Evolutionary conservation across 2,113 vertebrate genomes (phyloP).

Genomic region (Neofelis nebulosa): DNA sequence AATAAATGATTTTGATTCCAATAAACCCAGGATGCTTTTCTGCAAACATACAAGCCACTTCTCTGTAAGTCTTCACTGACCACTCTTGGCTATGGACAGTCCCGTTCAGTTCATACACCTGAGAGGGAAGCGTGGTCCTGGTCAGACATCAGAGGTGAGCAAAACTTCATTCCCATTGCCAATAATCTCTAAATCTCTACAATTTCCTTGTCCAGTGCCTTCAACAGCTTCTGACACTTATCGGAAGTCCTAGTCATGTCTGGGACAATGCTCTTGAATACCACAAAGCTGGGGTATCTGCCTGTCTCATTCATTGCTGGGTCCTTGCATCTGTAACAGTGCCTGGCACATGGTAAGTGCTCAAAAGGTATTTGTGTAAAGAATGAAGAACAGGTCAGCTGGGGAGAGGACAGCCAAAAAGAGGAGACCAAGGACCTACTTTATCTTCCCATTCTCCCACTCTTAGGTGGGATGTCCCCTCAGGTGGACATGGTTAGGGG

Average conservation of each 20-base stretch:
- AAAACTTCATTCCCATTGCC: not conserved
- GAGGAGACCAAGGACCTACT: not conserved
- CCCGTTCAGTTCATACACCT: constrained; percentile 94
- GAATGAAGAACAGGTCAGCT: not conserved
- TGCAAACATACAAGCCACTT: constrained; percentile 85
- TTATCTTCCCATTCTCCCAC: not conserved
- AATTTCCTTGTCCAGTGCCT: not conserved
- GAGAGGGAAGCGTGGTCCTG: not conserved
- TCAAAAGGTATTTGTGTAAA: not conserved
- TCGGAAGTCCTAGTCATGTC: not conserved
- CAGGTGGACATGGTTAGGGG: not conserved
- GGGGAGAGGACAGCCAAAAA: not conserved
- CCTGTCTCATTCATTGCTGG: not conserved
- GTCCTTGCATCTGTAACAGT: not conserved
- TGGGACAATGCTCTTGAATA: not conserved
- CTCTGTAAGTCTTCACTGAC: constrained; percentile 86
- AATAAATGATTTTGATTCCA: constrained; percentile 89
- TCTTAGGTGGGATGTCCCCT: not conserved
- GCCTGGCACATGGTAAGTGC: not conserved
- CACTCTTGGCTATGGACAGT: constrained; percentile 84
- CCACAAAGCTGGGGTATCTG: no score
- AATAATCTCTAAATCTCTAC: not conserved
- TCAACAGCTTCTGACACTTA: fast-evolving
- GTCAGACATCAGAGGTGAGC: not conserved
- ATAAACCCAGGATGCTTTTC: constrained; percentile 89